A percentile compares a stretch with the other conserved stretches of the same genome.
These are phyloP conservation scores for Berghia stephanieae DNA, from an alignment of 1,140 invertebrate genomes.

Conservation along the genomic window DNA sequence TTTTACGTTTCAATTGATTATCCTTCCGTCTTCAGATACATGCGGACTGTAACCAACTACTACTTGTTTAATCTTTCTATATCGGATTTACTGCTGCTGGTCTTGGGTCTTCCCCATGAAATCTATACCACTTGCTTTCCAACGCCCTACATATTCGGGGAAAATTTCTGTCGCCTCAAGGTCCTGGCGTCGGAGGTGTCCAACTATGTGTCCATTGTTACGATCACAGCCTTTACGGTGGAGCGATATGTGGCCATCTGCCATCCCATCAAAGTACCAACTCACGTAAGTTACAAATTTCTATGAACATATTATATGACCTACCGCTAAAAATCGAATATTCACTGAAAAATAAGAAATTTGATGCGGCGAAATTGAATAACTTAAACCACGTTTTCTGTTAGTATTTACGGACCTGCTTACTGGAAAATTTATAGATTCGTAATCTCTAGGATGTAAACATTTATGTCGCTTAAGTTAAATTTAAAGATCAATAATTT, in stretches of 20 bases:
- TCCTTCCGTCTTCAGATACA: slow-evolving; percentile 19
- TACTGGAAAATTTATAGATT: too few species aligned
- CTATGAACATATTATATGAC: too few species aligned
- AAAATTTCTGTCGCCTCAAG: slow-evolving; percentile 83
- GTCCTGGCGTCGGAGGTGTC: slow-evolving; percentile 87
- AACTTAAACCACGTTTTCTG: too few species aligned
- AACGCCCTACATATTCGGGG: slow-evolving; percentile 88
- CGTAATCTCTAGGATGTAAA: too few species aligned
- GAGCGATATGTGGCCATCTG: slow-evolving; percentile 65
- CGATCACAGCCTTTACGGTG: slow-evolving; percentile 65
- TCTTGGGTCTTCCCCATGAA: slow-evolving; percentile 82
- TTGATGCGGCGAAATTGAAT: too few species aligned
- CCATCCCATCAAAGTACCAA: slow-evolving; percentile 57
- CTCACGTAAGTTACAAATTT: slow-evolving; percentile 39
- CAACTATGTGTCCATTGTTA: slow-evolving; percentile 69
- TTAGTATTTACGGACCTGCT: too few species aligned
- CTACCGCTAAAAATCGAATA: too few species aligned
- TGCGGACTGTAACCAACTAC: slow-evolving; percentile 75
- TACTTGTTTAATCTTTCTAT: slow-evolving; percentile 92
- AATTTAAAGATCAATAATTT: too few species aligned
- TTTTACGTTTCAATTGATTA: too few species aligned
- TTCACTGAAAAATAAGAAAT: too few species aligned
- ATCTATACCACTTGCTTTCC: slow-evolving; percentile 86
- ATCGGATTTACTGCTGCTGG: slow-evolving; percentile 87
- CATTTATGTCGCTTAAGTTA: too few species aligned